Base-by-base conservation (phyloP, 2,113 vertebrate species). In the Lichenostomus cassidix region DNA sequence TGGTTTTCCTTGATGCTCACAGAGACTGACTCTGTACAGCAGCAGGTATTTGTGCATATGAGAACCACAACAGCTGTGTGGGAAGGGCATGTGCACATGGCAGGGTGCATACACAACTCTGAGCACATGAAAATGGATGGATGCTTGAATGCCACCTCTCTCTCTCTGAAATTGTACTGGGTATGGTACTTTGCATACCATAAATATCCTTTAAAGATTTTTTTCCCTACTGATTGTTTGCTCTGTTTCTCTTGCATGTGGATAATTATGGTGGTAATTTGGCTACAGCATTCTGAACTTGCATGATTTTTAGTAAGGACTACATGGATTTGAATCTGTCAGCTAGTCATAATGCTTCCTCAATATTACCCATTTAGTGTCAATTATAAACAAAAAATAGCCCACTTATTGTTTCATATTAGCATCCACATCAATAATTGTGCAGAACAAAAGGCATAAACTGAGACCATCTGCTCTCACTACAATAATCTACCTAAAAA, bases 381-480 rank as follows among this genome's bases (percentile, higher is more conserved):
- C 97, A 98, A 97, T 98, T 98, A 97, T 95, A 95, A 93, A 94
- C 84, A 97, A 97, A 98, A 96, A 91, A 94, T 89, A 96, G 95
- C 95, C 94, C 90, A 97, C 96, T 98, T 97, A 98, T 97, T 96
- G 95, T 89, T 96, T 96, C 97, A 83, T 97, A 96, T 97, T 97
- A 96, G 44, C 90, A 97, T 97, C 90, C 80, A 95, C 96, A 97
- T 98, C 95, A 97, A 97, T 98, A 97, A 97, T 91, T 67, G 95
- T 96, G 96, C 92, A 97, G 91, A 96, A 98, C 97, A 98, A 97
- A 97, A 97, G 97, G 96, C 96, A 97, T 97, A 97, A 98, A 97
- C 93, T 90, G 89, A 88, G 95, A 97, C 97, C 97, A 98, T 98
- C 98, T 98, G 98, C 90, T 97, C 94, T 97, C 97, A 58, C 95